phyloP scores from a whole-genome alignment of 2,888 invertebrate genomes.

The Schrankia costaestrigalis region DNA sequence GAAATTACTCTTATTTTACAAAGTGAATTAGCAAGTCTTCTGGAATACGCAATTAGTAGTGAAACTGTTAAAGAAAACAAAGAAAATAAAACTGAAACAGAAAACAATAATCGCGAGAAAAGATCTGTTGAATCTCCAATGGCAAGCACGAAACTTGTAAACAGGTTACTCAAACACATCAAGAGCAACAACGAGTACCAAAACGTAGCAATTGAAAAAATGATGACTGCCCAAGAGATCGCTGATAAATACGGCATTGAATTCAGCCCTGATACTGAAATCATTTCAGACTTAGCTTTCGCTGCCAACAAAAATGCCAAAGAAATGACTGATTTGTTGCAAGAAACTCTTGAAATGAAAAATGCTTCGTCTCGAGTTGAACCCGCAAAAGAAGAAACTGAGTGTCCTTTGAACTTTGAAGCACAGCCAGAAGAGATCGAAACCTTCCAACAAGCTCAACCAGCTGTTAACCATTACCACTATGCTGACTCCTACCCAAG shows the following conservation, averaged over 20 bases:
- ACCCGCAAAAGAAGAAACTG: conserved; percentile 18
- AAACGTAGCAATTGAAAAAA: conserved; percentile 73
- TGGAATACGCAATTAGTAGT: conserved; percentile 43
- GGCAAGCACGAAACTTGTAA: conserved; percentile 61
- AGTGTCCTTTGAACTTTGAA: conserved; percentile 30
- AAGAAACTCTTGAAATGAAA: conserved; percentile 47
- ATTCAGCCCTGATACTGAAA: conserved; percentile 65
- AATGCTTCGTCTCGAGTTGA: conserved; percentile 39
- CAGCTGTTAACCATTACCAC: conserved; percentile 29
- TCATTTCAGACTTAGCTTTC: conserved; percentile 59
- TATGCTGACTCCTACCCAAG: conserved; percentile 31
- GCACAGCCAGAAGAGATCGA: conserved; percentile 24
- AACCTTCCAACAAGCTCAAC: conserved; percentile 2
- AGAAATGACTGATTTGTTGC: conserved; percentile 55
- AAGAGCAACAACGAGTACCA: conserved; percentile 70
- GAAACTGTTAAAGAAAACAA: conserved; percentile 42
- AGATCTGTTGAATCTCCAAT: conserved; percentile 63
- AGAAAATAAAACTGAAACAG: conserved; percentile 34
- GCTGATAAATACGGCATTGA: conserved; percentile 70
- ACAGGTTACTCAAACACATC: conserved; percentile 64
- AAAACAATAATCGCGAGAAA: conserved; percentile 46
- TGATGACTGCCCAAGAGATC: conserved; percentile 75
- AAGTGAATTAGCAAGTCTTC: conserved; percentile 59
- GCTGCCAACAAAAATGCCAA: conserved; percentile 63
- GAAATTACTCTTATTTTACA: conserved; percentile 56